A percentile compares a stretch with the other conserved stretches of the same genome.
Conservation (phyloP, 2,888 invertebrate species). For the Onchidella celtica region DNA sequence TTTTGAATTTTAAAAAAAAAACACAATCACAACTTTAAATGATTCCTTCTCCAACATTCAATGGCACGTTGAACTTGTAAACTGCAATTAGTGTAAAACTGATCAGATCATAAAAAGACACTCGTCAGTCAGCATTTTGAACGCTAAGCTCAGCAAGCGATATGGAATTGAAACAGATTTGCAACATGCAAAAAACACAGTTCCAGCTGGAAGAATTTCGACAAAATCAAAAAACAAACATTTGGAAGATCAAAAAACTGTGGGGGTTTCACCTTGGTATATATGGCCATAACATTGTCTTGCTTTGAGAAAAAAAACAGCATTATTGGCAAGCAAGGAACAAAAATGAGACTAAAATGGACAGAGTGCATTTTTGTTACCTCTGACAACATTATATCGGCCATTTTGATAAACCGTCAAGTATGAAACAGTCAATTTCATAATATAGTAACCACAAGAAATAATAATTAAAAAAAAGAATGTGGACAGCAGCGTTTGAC, state of each 20-base stretch:
- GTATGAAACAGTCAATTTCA: too few relatives aligned
- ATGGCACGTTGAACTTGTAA: slow-evolving; percentile 15
- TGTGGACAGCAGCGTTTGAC: background rate
- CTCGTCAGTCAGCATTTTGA: slow-evolving; percentile 17
- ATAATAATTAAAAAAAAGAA: background rate
- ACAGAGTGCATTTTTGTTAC: too few relatives aligned
- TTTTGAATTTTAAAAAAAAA: too few relatives aligned
- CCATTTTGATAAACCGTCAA: too few relatives aligned
- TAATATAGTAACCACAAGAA: background rate
- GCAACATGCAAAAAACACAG: background rate
- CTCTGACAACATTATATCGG: too few relatives aligned
- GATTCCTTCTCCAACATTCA: too few relatives aligned
- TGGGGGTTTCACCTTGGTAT: too few relatives aligned
- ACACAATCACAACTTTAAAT: too few relatives aligned
- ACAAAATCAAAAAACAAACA: background rate
- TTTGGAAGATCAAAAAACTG: slow-evolving; percentile 18
- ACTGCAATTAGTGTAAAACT: background rate
- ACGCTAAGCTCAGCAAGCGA: slow-evolving; percentile 3
- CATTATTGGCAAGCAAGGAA: too few relatives aligned
- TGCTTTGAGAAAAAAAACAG: too few relatives aligned
- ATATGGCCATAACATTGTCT: too few relatives aligned
- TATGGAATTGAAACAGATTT: background rate
- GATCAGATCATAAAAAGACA: background rate
- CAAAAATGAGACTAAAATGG: too few relatives aligned
- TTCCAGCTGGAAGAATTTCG: background rate